phyloP scores from a whole-genome alignment of 2,888 invertebrate species.

The Leptopilina syphax region DNA sequence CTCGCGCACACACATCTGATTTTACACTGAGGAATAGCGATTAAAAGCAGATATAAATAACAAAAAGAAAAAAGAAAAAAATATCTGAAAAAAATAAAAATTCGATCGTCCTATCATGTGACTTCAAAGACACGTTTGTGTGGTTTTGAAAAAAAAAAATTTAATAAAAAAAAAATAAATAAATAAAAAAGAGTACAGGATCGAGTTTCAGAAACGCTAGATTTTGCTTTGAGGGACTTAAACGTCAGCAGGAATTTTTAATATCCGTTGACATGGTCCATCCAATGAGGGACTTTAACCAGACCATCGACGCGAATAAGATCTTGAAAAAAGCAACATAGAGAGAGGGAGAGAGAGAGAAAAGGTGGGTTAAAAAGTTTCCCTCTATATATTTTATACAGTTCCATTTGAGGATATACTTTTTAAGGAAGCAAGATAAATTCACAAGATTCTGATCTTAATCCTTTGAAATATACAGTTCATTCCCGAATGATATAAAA shows the following conservation, averaged over 20 bases:
- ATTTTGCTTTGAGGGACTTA: slow-evolving; percentile 55
- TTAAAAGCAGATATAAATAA: too few relatives aligned
- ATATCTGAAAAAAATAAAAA: not conserved
- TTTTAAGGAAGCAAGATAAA: slow-evolving; percentile 6
- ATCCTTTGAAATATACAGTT: slow-evolving; percentile 7
- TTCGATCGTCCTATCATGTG: not conserved
- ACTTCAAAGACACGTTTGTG: slow-evolving; percentile 5
- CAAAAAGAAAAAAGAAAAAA: too few relatives aligned
- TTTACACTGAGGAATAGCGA: too few relatives aligned
- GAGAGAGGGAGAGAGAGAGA: not conserved
- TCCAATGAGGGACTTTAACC: slow-evolving; percentile 10
- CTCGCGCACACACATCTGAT: too few relatives aligned
- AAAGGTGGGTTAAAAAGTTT: slow-evolving; percentile 2
- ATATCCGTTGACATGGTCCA: slow-evolving; percentile 54
- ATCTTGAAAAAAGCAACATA: not conserved
- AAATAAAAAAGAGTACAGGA: not conserved
- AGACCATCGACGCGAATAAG: slow-evolving; percentile 11
- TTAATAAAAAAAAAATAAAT: too few relatives aligned
- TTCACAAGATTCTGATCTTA: slow-evolving; percentile 1
- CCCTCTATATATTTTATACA: slow-evolving; percentile 1
- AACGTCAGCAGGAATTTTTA: slow-evolving; percentile 61
- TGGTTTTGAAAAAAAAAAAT: not conserved
- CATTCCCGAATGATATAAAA: not conserved
- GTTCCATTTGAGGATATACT: not conserved
- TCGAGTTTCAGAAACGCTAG: slow-evolving; percentile 29